Base-by-base conservation (phyloP, 1,140 invertebrate species). In the Panonychus citri region DNA sequence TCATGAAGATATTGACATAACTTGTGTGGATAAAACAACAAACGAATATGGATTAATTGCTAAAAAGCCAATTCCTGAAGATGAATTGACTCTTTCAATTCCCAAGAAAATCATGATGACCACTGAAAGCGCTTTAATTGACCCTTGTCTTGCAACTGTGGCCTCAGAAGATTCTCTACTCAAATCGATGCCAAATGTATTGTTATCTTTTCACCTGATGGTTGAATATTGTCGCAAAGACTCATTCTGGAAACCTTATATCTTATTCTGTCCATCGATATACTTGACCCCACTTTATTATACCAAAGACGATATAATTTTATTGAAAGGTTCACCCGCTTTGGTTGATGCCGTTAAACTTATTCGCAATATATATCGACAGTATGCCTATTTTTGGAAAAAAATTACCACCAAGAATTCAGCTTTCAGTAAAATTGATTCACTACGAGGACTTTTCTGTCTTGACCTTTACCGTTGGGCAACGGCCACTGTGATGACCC, bases 381-480 rank as follows among this genome's bases (percentile, higher is more conserved):
- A 95, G 65, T 96, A 91, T 75, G 81, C 85, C 13, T 90, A 93
- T 65, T 87, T 95, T 67, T 81, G 83, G 68, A 81, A 78, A 66
- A 73, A 85, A 57, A 81, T 90, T 64, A 77, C 81, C 74, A 43
- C 46, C 10, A 30, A 37, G 8, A 26, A 24, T 10, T 48, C 54
- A 26, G 15, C 53, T 3, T 13, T n/a, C 13, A 27, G 12, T 25
- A 51, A 51, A n/a, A 46, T 21, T 2, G 2, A 21, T 4, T 10
- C 24, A 10, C 24, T 51, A 10, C 26, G 19, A 27, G 24, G 24
- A 10, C 12, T 21, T 27, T 91, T 67, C 12, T 51, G 21, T 25
- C 24, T 51, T 24, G 17, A 30, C 2, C 26, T 51, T 13, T 51
- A 51, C 27, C 25, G 88, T 63, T 93, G 88, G 88, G 86, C 85